Base-by-base conservation (phyloP, 2,113 vertebrate species). In the Poeciliopsis occidentalis region DNA sequence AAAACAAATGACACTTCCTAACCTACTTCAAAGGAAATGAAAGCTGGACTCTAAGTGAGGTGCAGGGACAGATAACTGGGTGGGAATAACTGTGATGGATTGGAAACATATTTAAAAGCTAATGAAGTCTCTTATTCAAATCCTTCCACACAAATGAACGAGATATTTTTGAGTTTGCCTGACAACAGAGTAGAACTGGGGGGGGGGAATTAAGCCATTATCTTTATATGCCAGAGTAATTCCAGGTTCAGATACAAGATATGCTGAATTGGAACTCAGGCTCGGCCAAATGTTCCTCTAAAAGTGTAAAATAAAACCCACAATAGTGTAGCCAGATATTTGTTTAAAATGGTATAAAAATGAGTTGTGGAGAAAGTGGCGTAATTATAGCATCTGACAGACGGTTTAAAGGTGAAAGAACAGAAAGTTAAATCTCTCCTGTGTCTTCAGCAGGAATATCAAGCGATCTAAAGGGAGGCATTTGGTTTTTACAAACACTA, bases 401-500 rank as follows among this genome's bases (percentile, higher is more conserved):
- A 73, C 17, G 60, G 67, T 60, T 78, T 62, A 68, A 69, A 63
- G 63, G 80, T 30, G 51, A 64, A 64, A 24, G 67, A 84, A 73
- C 5, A 57, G 70, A 87, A 83, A 87, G 80, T 76, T 85, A 75
- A 70, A 85, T 44, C 79, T 76, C 79, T 83, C 81, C 68, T 44
- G 70, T 79, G 57, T 71, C 63, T 65, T 27, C 29, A 32, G 65
- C 54, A 30, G 32, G 67, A 75, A 79, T 69, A 82, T 83, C 67
- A 60, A 80, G 79, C 71, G 65, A 37, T 60, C 80, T 67, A 26
- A 73, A 64, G 75, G 81, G 81, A 81, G 60, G 66, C 12, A 24
- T 73, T 61, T 41, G 77, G 57, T 64, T 69, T 82, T 68, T 47
- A 31, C 3, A 80, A 77, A 70, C 68, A 75, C 72, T 32, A 8